These are phyloP conservation scores for Folsomia manolachei DNA, from an alignment of 2,888 invertebrate genomes.

Conservation along the genomic window DNA sequence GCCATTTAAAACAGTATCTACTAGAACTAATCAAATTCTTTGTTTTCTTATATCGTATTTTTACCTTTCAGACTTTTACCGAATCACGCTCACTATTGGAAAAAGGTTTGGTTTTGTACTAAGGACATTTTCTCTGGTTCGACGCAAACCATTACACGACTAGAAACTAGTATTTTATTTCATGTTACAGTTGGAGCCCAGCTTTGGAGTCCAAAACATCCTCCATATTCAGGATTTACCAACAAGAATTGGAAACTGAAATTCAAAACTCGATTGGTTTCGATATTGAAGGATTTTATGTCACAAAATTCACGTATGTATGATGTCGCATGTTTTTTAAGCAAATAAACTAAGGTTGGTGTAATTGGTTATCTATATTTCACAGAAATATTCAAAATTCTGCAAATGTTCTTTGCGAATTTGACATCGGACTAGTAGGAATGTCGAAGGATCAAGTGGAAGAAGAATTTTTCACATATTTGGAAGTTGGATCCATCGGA, in stretches of 20 bases:
- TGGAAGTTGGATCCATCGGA: constrained; percentile 43
- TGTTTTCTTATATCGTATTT: not conserved
- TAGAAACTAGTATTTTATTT: too few species aligned
- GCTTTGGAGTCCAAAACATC: constrained; percentile 35
- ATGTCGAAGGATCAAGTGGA: constrained; percentile 29
- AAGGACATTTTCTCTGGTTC: too few species aligned
- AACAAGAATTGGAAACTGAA: constrained; percentile 42
- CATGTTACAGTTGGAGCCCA: constrained; percentile 48
- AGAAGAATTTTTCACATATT: constrained; percentile 34
- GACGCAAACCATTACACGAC: too few species aligned
- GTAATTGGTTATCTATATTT: constrained; percentile 7
- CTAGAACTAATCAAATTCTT: not conserved
- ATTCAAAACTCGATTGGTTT: constrained; percentile 29
- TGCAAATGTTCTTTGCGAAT: constrained; percentile 36
- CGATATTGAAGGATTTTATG: constrained; percentile 41
- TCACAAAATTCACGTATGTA: constrained; percentile 44
- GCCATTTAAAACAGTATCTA: too few species aligned
- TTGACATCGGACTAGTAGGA: constrained; percentile 43
- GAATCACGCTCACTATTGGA: constrained; percentile 42
- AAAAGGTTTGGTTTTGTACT: too few species aligned
- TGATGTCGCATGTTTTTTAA: not conserved
- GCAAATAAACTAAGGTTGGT: too few species aligned
- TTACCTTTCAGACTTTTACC: constrained; percentile 33
- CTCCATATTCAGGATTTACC: constrained; percentile 33
- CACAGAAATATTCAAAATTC: constrained; percentile 42